Evolutionary conservation across 2,888 invertebrate species (phyloP).

Genomic region (Litoditis marina): DNA sequence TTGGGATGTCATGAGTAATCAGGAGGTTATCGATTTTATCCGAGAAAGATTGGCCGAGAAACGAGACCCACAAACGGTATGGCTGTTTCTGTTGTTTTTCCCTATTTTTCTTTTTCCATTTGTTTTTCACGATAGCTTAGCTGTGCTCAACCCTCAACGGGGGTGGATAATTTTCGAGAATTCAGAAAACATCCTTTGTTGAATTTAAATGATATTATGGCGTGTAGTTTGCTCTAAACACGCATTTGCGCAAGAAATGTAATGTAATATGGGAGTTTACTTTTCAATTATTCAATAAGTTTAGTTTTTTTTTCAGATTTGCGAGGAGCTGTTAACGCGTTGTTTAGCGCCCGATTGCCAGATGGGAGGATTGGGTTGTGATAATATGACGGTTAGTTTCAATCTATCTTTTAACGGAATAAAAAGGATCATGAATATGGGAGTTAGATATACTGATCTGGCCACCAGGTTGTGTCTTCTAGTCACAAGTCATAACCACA

Average conservation of each 20-base stretch:
- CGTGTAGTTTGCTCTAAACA: no score
- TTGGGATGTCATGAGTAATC: slow-evolving; percentile 95
- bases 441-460: no score
- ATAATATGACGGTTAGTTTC: slow-evolving; percentile 84
- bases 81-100: slow-evolving; percentile 14
- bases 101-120: no score
- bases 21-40: slow-evolving; percentile 78
- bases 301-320: slow-evolving; percentile 69
- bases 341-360: slow-evolving; percentile 95
- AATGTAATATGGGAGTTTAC: no score
- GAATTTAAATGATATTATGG: no score
- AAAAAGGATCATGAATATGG: neutral
- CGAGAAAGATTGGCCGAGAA: slow-evolving; percentile 77
- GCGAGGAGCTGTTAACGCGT: slow-evolving; percentile 88
- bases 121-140: no score
- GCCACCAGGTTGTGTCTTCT: no score
- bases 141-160: no score
- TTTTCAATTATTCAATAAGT: no score
- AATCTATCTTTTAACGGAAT: slow-evolving; percentile 1
- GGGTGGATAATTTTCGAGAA: no score
- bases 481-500: neutral
- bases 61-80: slow-evolving; percentile 79
- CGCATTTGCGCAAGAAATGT: no score
- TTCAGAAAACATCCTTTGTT: no score
- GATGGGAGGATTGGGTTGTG: slow-evolving; percentile 90